Percentiles rank a stretch among this genome's conserved stretches.
phyloP scores from a whole-genome alignment of 2,113 vertebrate genomes.

The Cervus canadensis region DNA sequence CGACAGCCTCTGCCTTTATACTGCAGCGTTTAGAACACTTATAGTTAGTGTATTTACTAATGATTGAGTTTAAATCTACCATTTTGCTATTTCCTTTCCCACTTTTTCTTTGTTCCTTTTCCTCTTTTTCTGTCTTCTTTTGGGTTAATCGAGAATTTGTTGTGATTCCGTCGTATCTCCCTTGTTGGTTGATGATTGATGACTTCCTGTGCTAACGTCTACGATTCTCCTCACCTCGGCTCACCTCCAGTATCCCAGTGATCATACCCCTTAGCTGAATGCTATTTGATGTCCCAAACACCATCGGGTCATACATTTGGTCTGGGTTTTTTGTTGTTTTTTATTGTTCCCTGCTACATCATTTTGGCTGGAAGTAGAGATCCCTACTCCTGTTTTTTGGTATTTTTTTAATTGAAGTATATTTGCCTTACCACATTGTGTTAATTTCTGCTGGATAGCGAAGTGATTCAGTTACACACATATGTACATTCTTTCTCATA shows the following conservation, averaged over 20 bases:
- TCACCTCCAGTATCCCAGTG: rapidly evolving
- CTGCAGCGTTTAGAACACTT: background rate
- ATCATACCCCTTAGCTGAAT: rapidly evolving
- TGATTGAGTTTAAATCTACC: rapidly evolving
- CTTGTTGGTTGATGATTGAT: background rate
- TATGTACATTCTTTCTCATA: background rate
- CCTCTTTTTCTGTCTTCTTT: background rate
- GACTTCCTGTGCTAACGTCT: rapidly evolving
- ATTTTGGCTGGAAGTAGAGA: background rate
- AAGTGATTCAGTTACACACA: background rate
- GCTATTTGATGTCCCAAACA: background rate
- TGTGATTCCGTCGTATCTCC: background rate
- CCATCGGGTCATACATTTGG: rapidly evolving
- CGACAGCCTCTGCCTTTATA: background rate
- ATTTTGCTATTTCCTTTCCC: background rate
- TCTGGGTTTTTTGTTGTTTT: background rate
- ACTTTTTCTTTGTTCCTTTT: background rate
- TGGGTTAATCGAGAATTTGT: background rate
- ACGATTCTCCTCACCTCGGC: background rate
- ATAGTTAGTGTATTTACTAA: too few relatives aligned
- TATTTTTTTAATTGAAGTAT: background rate
- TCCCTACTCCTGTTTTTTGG: background rate
- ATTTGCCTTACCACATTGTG: rapidly evolving
- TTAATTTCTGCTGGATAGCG: background rate
- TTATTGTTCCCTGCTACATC: background rate